Evolutionary conservation across 2,113 vertebrate species (phyloP).

Genomic region (Bungarus multicinctus): DNA sequence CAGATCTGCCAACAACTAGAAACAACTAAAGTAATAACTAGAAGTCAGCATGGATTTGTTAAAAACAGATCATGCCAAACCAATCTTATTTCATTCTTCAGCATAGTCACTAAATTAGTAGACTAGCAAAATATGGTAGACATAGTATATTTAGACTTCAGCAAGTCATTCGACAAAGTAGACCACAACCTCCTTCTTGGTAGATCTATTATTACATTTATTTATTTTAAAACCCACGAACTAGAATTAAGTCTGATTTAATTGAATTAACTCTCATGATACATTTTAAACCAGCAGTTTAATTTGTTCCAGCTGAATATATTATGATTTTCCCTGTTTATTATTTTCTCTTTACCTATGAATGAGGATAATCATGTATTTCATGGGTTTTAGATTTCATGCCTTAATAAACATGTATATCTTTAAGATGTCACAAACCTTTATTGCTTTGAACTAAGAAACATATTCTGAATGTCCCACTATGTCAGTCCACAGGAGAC

Average conservation of each 20-base stretch:
- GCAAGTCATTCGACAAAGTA: too few relatives aligned
- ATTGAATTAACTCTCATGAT: not conserved
- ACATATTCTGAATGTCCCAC: not conserved
- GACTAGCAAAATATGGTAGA: too few relatives aligned
- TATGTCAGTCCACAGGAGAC: not conserved
- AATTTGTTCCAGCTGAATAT: not conserved
- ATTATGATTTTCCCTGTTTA: not conserved
- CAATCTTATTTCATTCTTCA: too few relatives aligned
- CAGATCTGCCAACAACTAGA: too few relatives aligned
- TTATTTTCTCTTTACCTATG: not conserved
- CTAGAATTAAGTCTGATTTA: not conserved
- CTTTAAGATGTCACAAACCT: not conserved
- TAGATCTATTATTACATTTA: too few relatives aligned
- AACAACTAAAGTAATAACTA: too few relatives aligned
- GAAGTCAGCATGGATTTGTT: too few relatives aligned
- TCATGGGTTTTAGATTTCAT: not conserved
- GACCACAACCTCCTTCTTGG: too few relatives aligned
- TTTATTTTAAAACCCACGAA: not conserved
- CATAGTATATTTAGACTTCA: too few relatives aligned
- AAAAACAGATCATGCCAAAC: too few relatives aligned
- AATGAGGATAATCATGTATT: not conserved
- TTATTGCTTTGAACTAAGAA: not conserved
- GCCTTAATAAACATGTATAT: not conserved
- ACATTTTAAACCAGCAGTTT: not conserved
- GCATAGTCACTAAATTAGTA: too few relatives aligned